These are phyloP conservation scores for Zeugodacus cucurbitae DNA, from an alignment of 1,140 invertebrate species.

Conservation along the genomic window DNA sequence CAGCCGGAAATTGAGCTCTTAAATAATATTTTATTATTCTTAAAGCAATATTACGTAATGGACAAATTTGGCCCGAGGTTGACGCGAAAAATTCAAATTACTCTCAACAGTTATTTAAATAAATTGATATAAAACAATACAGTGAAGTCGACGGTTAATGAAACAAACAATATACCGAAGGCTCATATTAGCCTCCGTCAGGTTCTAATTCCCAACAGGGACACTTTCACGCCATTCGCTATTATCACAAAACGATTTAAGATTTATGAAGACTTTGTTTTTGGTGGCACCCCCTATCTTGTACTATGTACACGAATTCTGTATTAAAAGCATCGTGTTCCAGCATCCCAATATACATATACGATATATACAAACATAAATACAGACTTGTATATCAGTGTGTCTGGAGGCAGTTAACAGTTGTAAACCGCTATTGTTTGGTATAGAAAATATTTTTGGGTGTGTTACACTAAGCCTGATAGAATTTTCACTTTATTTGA, in stretches of 20 bases:
- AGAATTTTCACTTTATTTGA: neutral
- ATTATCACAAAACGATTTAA: neutral
- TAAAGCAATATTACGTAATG: no score
- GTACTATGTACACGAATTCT: neutral
- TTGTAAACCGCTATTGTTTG: neutral
- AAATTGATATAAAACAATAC: no score
- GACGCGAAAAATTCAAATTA: no score
- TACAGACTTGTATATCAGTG: neutral
- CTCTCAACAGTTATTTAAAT: no score
- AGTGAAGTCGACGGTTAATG: no score
- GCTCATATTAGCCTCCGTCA: no score
- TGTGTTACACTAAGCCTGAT: neutral
- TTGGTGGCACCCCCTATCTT: neutral
- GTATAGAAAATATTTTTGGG: slow-evolving; percentile 9
- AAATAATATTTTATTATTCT: no score
- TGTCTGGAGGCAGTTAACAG: neutral
- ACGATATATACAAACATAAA: neutral
- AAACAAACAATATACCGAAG: no score
- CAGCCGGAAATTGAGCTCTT: no score
- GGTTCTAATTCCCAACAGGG: no score
- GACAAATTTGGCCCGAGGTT: no score
- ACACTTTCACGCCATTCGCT: no score
- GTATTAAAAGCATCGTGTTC: neutral
- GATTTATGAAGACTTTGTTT: neutral
- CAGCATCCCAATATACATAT: neutral